Conservation (phyloP, 1,140 invertebrate species). For the Matsumurasca onukii region DNA sequence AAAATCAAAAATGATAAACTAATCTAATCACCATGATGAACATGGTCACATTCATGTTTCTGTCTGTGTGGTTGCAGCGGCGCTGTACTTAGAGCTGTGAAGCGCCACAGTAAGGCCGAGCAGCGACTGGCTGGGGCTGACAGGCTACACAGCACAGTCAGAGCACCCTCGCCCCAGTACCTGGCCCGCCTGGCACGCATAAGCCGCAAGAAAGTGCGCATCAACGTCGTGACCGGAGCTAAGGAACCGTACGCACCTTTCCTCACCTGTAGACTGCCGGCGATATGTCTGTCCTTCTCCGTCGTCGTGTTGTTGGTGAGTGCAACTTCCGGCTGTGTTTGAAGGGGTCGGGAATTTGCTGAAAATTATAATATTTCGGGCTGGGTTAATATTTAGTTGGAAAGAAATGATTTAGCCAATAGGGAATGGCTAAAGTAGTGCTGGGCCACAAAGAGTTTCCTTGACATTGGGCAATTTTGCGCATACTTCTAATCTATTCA, state of each 20-base stretch:
- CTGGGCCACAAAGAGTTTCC: no score
- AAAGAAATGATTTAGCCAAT: no score
- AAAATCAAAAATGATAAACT: no score
- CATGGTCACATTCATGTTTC: no score
- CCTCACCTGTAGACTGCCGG: constrained; percentile 83
- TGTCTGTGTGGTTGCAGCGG: constrained; percentile 62
- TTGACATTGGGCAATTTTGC: no score
- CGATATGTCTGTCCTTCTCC: constrained; percentile 80
- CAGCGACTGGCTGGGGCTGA: constrained; percentile 88
- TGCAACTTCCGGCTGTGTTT: constrained; percentile 19
- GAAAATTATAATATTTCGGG: no score
- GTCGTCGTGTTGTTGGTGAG: constrained; percentile 75
- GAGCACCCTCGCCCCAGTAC: constrained; percentile 85
- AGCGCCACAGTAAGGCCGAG: constrained; percentile 84
- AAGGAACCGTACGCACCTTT: constrained; percentile 83
- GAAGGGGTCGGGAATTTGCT: no score
- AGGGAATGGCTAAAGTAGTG: no score
- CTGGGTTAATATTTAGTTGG: no score
- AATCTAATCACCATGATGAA: no score
- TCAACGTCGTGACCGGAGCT: constrained; percentile 74
- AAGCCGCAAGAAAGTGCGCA: constrained; percentile 45
- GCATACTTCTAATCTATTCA: no score
- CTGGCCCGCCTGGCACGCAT: constrained; percentile 58
- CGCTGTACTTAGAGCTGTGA: constrained; percentile 92
- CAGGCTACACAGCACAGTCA: constrained; percentile 81